Evolutionary conservation across 2,888 invertebrate species (phyloP).

Genomic region (Thyatira batis): DNA sequence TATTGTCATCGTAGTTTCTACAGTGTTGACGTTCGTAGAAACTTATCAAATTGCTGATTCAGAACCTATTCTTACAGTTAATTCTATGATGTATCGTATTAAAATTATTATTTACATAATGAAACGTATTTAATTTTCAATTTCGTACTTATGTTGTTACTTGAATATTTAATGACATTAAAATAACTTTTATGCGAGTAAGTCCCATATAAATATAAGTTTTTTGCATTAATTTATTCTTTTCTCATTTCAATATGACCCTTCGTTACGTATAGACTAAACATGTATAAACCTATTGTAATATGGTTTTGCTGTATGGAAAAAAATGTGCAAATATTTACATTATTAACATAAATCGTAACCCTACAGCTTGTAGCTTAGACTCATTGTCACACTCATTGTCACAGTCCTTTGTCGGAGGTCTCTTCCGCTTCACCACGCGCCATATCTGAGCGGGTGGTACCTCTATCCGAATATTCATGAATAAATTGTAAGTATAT

Average conservation of each 20-base stretch:
- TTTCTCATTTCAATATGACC: slow-evolving; percentile 24
- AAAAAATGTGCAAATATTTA: slow-evolving; percentile 43
- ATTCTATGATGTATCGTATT: too few species aligned
- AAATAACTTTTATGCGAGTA: too few species aligned
- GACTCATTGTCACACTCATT: slow-evolving; percentile 74
- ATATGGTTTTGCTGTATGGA: slow-evolving; percentile 24
- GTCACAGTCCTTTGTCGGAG: slow-evolving; percentile 76
- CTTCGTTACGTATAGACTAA: slow-evolving; percentile 16
- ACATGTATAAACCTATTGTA: slow-evolving; percentile 39
- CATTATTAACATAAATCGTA: slow-evolving; percentile 29
- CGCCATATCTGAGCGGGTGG: slow-evolving; percentile 60
- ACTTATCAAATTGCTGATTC: too few species aligned
- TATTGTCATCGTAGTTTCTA: too few species aligned
- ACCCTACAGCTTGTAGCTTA: slow-evolving; percentile 44
- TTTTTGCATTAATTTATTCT: slow-evolving; percentile 4
- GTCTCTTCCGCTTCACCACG: slow-evolving; percentile 76
- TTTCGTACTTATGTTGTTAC: too few species aligned
- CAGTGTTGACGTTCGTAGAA: too few species aligned
- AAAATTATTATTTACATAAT: background rate
- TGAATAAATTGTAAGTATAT: slow-evolving; percentile 30
- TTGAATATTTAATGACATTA: too few species aligned
- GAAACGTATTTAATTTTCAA: background rate
- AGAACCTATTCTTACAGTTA: too few species aligned
- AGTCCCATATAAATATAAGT: too few species aligned
- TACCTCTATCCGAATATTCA: slow-evolving; percentile 58